Base-by-base conservation (phyloP, 2,113 vertebrate species). In the Neolamprologus ventralis region DNA sequence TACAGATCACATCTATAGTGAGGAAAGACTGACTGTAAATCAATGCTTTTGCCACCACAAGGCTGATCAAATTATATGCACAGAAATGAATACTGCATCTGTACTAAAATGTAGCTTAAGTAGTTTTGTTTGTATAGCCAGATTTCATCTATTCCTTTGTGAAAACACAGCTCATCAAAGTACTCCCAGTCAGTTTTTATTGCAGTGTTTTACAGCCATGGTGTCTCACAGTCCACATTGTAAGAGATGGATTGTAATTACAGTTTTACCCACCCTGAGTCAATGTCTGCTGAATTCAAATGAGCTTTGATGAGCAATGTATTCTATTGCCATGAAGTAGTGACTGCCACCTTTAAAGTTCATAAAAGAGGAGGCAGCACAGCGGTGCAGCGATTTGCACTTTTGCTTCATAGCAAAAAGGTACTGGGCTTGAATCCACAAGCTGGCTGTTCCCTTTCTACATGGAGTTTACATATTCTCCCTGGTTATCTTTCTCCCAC, bases 281-380 rank as follows among this genome's bases (percentile, higher is more conserved):
- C 88, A 79, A 89, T 94, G 87, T 79, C 81, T 85, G 55, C 11
- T 80, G 85, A 90, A 83, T 85, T 54, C 65, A 60, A 81, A 90
- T 85, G 45, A 82, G 84, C 73, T 86, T 86, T 78, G 81, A 91
- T 71, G 31, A 81, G 86, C 86, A 47, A 82, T 82, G 85, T 49
- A 87, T 88, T 89, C 75, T 79, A 63, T 81, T 68, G 71, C 65
- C 2, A 54, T 68, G 49, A 80, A 88, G 84, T n/a, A 26, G 80
- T 84, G 78, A 78, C 65, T 10, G 51, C 35, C 35, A 13, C 37
- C n/a, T 78, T 81, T 86, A 88, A 71, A 80, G 85, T 87, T 58
- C 78, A 71, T 49, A 26, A 80, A 80, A 37, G 80, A 80, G 14
- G 33, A 21, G 68, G 65, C 28, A 78, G 13, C 21, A 73, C 37